Base-by-base conservation (phyloP, 2,888 invertebrate genomes). In the Hypomecis atomaria region DNA sequence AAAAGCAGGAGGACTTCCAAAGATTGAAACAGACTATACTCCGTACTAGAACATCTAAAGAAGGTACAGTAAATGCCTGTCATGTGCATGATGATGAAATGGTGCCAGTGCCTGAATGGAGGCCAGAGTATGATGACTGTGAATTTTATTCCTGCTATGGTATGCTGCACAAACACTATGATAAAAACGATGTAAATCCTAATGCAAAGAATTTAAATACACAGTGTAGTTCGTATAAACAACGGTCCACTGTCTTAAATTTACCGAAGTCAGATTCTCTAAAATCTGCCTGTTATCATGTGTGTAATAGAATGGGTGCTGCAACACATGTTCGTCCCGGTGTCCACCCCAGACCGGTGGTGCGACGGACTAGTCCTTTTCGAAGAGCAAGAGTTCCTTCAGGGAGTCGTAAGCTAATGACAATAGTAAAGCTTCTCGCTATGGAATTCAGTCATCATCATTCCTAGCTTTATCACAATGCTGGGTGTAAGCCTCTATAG, bases 71-170 rank as follows among this genome's bases (percentile, higher is more conserved):
- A 43, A 78, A 79, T 83, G 78, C 85, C 62, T 92, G 91, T 72
- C 83, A 84, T 76, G 90, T 92, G 10, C 79, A 87, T 62, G 90
- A 92, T 76, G 83, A 83, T 53, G 86, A 90, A 78, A 69, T 87
- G 40, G 79, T 89, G 48, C 90, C 91, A 0, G 83, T 89, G 37
- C 91, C 91, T 0, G 76, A 79, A 6, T 92, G 92, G 92, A 81
- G 77, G 59, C 82, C 88, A 0, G 86, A 85, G 65, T 74, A 69
- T 47, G 72, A 68, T 44, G 73, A 74, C 65, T 84, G 82, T 72
- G 75, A 75, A 64, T 75, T 74, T 63, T 83, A 80, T 67, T 62
- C 72, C n/a, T 72, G 76, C 56, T 69, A 57, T 56, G 61, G 57
- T 45, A 61, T 53, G n/a, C 70, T 71, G 10, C 66, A 75, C 44